phyloP scores from a whole-genome alignment of 2,113 vertebrate species.

The Nycticorax nycticorax region DNA sequence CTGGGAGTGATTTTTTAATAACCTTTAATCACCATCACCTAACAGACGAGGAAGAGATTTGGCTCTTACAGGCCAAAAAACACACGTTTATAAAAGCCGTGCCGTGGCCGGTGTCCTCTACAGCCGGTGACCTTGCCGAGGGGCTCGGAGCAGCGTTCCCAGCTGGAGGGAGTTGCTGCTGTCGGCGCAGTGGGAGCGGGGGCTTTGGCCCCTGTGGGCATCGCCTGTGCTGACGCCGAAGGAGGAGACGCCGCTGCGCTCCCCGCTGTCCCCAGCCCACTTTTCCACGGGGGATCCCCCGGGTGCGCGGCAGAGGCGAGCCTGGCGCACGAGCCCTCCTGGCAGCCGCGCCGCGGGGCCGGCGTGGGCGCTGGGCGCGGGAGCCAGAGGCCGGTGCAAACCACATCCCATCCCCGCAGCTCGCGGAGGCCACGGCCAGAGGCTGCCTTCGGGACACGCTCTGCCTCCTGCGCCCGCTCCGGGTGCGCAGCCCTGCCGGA shows the following conservation, averaged over 20 bases:
- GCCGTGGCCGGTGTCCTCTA: neutral
- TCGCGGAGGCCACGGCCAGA: fast-evolving
- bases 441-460: neutral
- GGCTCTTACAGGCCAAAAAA: neutral
- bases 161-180: neutral
- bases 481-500: too few species aligned
- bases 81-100: neutral
- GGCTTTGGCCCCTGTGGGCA: neutral
- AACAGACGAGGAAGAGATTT: neutral
- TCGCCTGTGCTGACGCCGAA: neutral
- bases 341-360: fast-evolving
- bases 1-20: neutral
- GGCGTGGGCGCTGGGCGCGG: fast-evolving
- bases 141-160: neutral
- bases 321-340: neutral
- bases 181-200: fast-evolving
- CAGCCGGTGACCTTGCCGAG: fast-evolving
- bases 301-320: fast-evolving
- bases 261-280: neutral
- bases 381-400: fast-evolving
- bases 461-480: too few species aligned
- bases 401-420: neutral
- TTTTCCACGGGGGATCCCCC: neutral
- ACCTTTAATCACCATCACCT: neutral
- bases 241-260: fast-evolving